Evolutionary conservation across 2,797 vertebrate species (phyloP).

Genomic region (Setipinna tenuifilis): DNA sequence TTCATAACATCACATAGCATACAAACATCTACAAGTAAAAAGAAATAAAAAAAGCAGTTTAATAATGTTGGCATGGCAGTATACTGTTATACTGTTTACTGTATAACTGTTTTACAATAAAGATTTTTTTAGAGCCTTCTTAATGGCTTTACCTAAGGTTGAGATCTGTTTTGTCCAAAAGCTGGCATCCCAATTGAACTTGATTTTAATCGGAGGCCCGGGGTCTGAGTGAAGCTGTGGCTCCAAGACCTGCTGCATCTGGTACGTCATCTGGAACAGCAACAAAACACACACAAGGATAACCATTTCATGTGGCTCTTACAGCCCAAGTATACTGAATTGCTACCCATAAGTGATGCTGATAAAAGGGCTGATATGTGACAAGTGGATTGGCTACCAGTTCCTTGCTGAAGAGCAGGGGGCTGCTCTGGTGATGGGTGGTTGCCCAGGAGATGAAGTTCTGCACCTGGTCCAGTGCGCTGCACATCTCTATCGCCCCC

Average conservation of each 20-base stretch:
- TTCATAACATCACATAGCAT: not conserved
- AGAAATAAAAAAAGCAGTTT: not conserved
- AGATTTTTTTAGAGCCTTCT: too few relatives aligned
- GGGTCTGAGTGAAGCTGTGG: slow-evolving; percentile 80
- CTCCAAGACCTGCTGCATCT: slow-evolving; percentile 93
- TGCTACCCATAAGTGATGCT: not conserved
- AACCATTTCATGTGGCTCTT: not conserved
- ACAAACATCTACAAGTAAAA: not conserved
- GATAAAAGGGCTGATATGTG: not conserved
- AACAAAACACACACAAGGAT: too few relatives aligned
- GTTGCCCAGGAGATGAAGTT: slow-evolving; percentile 96
- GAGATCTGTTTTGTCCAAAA: slow-evolving; percentile 96
- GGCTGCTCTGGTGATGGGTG: slow-evolving; percentile 87
- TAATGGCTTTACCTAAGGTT: slow-evolving; percentile 68
- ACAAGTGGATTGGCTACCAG: slow-evolving; percentile 76
- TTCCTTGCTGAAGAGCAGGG: slow-evolving; percentile 96
- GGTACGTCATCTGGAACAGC: slow-evolving; percentile 87
- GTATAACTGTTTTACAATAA: too few relatives aligned
- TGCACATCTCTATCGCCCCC: slow-evolving; percentile 86
- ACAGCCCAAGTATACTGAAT: not conserved
- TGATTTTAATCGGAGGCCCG: slow-evolving; percentile 87
- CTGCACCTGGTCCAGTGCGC: slow-evolving; percentile 93
- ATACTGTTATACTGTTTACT: too few relatives aligned
- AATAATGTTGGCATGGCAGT: too few relatives aligned
- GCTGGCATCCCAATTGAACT: slow-evolving; percentile 96